These are phyloP conservation scores for Delphinus delphis DNA, from an alignment of 2,113 vertebrate species.

Conservation along the genomic window DNA sequence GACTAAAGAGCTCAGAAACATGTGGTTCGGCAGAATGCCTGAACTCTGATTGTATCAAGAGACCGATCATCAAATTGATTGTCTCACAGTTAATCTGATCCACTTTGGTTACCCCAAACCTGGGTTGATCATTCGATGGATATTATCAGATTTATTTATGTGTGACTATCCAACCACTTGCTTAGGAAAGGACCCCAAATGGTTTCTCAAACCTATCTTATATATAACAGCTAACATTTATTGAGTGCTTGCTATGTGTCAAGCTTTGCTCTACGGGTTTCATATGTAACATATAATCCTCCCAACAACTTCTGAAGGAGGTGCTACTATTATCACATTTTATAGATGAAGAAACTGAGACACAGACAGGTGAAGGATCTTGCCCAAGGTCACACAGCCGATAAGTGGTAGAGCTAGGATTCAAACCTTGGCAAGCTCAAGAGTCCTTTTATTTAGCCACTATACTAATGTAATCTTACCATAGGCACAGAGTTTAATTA, in stretches of 20 bases:
- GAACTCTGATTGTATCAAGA: not conserved
- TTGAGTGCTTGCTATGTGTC: not conserved
- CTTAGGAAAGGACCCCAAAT: not conserved
- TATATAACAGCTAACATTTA: not conserved
- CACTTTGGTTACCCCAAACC: not conserved
- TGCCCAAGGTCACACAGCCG: not conserved
- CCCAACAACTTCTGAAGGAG: not conserved
- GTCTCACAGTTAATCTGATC: not conserved
- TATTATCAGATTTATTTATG: conserved; percentile 17
- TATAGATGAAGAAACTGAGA: conserved; percentile 18
- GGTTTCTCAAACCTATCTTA: not conserved
- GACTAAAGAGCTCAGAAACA: not conserved
- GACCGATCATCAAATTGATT: not conserved
- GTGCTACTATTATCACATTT: not conserved
- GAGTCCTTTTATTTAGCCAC: not conserved
- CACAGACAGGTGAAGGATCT: not conserved
- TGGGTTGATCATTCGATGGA: not conserved
- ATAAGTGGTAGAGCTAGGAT: not conserved
- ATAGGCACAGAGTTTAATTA: not conserved
- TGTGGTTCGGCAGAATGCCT: not conserved
- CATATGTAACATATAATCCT: not conserved
- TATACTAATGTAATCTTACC: not conserved
- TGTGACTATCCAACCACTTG: not conserved
- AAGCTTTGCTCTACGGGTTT: conserved; percentile 5
- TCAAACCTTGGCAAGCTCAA: not conserved